A percentile compares a stretch with the other conserved stretches of the same genome.
Conservation (phyloP, 2,797 vertebrate species). For the Amblyopsis hoosieri region DNA sequence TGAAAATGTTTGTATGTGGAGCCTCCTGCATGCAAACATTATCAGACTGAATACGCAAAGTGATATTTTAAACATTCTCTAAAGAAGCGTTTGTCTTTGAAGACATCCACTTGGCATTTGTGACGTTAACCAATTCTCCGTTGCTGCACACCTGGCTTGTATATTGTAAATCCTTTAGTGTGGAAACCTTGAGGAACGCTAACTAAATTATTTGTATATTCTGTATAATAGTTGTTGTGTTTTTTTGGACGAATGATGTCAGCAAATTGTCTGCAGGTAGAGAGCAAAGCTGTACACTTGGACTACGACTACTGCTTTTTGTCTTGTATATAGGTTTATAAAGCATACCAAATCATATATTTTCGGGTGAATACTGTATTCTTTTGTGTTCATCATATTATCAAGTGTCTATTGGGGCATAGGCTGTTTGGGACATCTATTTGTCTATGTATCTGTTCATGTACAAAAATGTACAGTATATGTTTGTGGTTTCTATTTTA, state of each 20-base stretch:
- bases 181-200: no score
- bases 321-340: constrained; percentile 9
- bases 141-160: background rate
- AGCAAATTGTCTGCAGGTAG: no score
- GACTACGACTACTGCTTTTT: constrained; percentile 2
- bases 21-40: background rate
- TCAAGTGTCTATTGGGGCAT: background rate
- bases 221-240: no score
- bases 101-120: background rate
- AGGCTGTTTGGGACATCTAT: constrained; percentile 31
- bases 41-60: background rate
- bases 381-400: constrained; percentile 18
- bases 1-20: no score
- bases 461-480: constrained; percentile 10
- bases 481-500: constrained; percentile 21
- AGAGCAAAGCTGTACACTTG: background rate
- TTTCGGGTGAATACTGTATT: constrained; percentile 27
- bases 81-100: constrained; percentile 4
- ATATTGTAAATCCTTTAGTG: no score
- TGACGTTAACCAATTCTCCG: background rate
- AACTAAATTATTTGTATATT: no score
- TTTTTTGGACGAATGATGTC: no score
- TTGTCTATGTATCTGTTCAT: constrained; percentile 23
- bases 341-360: constrained; percentile 21
- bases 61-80: no score